Base-by-base conservation (phyloP, 2,888 invertebrate species). In the Pocota personata region DNA sequence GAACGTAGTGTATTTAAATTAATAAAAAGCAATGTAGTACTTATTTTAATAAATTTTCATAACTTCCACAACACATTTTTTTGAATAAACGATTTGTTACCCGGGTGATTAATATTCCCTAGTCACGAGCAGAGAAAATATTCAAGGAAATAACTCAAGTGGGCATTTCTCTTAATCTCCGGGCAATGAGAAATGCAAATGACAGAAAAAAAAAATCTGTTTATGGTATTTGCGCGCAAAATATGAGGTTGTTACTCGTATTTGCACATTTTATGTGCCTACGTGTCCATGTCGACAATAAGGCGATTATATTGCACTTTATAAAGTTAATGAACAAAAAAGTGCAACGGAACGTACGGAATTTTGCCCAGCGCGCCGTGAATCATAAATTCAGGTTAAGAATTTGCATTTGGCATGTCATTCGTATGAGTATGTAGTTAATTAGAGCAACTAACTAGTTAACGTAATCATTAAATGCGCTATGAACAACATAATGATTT, bases 1-100 rank as follows among this genome's bases (percentile, higher is more conserved):
- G 32, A 2, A 8, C 10, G 10, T 32, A 32, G 10, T 30, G 7
- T 32, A 40, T 14, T 40, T 40, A 40, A 40, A 40, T 40, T 40
- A 40, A 14, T n/a, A 14, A 40, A 37, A 37, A 21, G 37, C 12
- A 7, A 37, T 58, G 52, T 52, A 3, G 30, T 30, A 37, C n/a
- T 19, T 37, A 58, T 43, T 62, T 43, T 27, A 62, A 46, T 62
- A 46, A n/a, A 64, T 10, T 32, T 21, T 46, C 46, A 46, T 64
- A 48, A 32, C 30, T 24, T 32, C 12, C 8, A 12, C 5, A 46
- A 30, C 32, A 40, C 16, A 19, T 50, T 64, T 27, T 52, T 48
- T 64, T n/a, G 64, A 72, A 48, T 69, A 79, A 72, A 66, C 79
- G 64, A 72, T 79, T 72, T 79, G 79, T 50, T 79, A 57, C 50